Conservation (phyloP, 2,888 invertebrate species). For the Drosophila monieri region DNA sequence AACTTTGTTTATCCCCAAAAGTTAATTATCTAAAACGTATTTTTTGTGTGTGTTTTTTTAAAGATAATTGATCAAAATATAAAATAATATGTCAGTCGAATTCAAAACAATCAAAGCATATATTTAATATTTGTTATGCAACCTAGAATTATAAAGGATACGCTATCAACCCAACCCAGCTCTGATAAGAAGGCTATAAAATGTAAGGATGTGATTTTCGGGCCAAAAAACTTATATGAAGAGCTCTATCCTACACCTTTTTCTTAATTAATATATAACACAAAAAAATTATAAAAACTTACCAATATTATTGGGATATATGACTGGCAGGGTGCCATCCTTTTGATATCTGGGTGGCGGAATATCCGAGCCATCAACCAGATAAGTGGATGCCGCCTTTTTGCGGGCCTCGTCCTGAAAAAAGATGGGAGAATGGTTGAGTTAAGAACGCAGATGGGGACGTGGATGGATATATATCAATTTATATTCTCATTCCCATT, state of each 20-base stretch:
- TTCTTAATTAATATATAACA: neutral
- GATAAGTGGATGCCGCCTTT: slow-evolving; percentile 86
- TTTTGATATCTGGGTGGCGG: slow-evolving; percentile 87
- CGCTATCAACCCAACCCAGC: neutral
- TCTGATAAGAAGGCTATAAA: neutral
- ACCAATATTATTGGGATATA: slow-evolving; percentile 86
- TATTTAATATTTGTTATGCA: neutral
- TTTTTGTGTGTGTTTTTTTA: slow-evolving; percentile 46
- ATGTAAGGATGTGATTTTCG: neutral
- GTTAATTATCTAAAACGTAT: slow-evolving; percentile 78
- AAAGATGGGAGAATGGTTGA: slow-evolving; percentile 3
- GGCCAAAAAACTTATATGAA: too few species aligned
- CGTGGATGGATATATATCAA: slow-evolving; percentile 32
- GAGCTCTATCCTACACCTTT: too few species aligned
- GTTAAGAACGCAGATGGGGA: slow-evolving; percentile 38
- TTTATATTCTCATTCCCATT: slow-evolving; percentile 39
- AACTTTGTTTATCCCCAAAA: slow-evolving; percentile 62
- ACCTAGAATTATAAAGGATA: too few species aligned
- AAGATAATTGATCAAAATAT: neutral
- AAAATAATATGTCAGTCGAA: neutral
- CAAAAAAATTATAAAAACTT: slow-evolving; percentile 35
- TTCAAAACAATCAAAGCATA: neutral
- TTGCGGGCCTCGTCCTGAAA: slow-evolving; percentile 83
- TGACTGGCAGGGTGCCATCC: slow-evolving; percentile 88
- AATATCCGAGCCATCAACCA: slow-evolving; percentile 85